Evolutionary conservation across 2,797 vertebrate genomes (phyloP).

Genomic region (Enteromius afrohamiltoni): DNA sequence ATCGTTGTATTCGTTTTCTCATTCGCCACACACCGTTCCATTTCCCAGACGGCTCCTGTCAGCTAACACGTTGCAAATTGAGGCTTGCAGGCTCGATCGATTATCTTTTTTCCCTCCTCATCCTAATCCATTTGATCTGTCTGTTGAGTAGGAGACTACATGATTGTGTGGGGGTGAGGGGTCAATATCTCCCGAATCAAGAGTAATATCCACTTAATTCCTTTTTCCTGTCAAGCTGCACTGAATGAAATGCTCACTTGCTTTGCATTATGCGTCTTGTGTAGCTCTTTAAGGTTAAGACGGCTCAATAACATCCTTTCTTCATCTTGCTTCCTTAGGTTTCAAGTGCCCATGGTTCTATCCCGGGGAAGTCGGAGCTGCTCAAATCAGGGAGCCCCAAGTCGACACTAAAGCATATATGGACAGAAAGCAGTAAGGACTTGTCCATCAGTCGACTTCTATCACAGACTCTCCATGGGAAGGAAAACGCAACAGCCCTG

Average conservation of each 20-base stretch:
- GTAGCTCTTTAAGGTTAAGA: conserved; percentile 17
- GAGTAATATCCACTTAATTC: conserved; percentile 60
- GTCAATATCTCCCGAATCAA: conserved; percentile 64
- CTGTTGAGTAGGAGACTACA: conserved; percentile 53
- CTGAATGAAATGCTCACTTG: conserved; percentile 41
- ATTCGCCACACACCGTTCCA: conserved; percentile 49
- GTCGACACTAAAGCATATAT: conserved; percentile 95
- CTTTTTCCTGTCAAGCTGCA: conserved; percentile 34
- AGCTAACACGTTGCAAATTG: conserved; percentile 63
- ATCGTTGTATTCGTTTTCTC: conserved; percentile 62
- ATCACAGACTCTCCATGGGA: conserved; percentile 95
- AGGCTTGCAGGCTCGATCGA: conserved; percentile 61
- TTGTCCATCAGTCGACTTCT: conserved; percentile 96
- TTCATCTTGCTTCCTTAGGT: conserved; percentile 78
- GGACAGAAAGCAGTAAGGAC: conserved; percentile 98
- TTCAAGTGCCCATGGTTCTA: conserved; percentile 86
- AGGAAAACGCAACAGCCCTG: conserved; percentile 94
- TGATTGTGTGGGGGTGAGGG: conserved; percentile 53
- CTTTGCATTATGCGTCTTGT: conserved; percentile 45
- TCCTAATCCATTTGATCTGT: conserved; percentile 63
- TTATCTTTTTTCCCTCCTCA: conserved; percentile 52
- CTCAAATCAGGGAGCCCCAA: conserved; percentile 92
- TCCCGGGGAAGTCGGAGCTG: conserved; percentile 86
- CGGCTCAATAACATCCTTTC: conserved; percentile 59
- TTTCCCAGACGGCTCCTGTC: conserved; percentile 61